phyloP scores from a whole-genome alignment of 1,140 invertebrate genomes.

The Kradibia gibbosae region DNA sequence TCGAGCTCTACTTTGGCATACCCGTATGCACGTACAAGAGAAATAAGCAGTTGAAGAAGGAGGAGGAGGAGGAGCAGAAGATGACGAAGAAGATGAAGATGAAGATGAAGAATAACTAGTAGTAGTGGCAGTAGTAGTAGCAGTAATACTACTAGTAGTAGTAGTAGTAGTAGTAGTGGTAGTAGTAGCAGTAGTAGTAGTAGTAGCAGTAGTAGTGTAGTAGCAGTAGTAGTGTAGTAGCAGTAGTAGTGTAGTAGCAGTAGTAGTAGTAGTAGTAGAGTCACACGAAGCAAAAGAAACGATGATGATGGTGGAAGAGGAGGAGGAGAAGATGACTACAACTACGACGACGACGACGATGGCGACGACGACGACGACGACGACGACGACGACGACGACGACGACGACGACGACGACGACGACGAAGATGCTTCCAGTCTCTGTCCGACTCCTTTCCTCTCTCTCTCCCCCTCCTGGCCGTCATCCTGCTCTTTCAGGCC shows the following conservation, averaged over 20 bases:
- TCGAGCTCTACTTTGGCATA: conserved; percentile 55
- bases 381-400: conserved; percentile 5
- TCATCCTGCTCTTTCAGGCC: conserved; percentile 4
- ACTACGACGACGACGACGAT: neutral
- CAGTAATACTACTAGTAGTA: neutral
- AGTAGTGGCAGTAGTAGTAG: neutral
- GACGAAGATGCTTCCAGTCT: conserved; percentile 1
- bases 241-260: no score
- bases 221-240: neutral
- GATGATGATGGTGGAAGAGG: neutral
- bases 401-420: neutral
- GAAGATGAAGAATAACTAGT: conserved; percentile 29
- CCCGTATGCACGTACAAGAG: conserved; percentile 21
- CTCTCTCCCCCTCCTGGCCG: neutral
- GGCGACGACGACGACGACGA: neutral
- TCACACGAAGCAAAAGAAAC: neutral
- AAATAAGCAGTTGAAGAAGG: conserved; percentile 18
- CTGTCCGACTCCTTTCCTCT: conserved; percentile 13
- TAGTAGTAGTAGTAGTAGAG: no score
- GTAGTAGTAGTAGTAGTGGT: no score
- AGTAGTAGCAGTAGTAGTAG: neutral
- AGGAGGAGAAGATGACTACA: neutral
- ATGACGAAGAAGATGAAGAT: conserved; percentile 33
- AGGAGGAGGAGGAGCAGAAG: conserved; percentile 45
- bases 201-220: neutral